phyloP scores from a whole-genome alignment of 2,797 vertebrate species.

The Lophius americanus region DNA sequence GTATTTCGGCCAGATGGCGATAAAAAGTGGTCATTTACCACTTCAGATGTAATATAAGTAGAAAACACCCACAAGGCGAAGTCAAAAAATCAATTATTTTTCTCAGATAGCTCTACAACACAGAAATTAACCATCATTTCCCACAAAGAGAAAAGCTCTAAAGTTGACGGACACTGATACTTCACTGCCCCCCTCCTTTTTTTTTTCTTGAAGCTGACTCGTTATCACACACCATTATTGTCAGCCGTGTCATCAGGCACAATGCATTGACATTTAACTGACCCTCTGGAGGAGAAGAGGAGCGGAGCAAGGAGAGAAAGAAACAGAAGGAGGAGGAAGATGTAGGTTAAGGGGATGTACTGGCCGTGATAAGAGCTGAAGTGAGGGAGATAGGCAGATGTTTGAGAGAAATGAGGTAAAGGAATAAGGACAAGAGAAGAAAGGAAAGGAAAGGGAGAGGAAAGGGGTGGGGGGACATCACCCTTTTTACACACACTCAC shows the following conservation, averaged over 20 bases:
- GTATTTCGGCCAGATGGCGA: background rate
- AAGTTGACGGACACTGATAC: constrained; percentile 49
- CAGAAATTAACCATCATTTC: background rate
- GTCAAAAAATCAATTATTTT: too few species aligned
- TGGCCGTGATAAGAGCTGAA: constrained; percentile 21
- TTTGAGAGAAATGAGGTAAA: constrained; percentile 20
- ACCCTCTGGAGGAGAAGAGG: constrained; percentile 46
- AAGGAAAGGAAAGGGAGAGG: constrained; percentile 17
- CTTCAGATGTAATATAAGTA: too few species aligned
- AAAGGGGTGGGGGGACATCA: constrained; percentile 16
- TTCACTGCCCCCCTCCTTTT: constrained; percentile 36
- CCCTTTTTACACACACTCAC: constrained; percentile 40
- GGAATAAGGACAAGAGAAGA: constrained; percentile 17
- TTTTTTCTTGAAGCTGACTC: constrained; percentile 53
- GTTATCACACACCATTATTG: constrained; percentile 60
- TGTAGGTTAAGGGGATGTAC: constrained; percentile 6
- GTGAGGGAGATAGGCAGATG: constrained; percentile 14
- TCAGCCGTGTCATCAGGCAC: constrained; percentile 57
- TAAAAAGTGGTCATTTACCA: too few species aligned
- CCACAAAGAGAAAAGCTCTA: constrained; percentile 9
- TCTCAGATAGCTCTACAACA: too few species aligned
- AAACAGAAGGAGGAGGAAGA: constrained; percentile 16
- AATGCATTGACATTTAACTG: constrained; percentile 68
- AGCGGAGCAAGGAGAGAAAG: constrained; percentile 9
- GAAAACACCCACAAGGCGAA: too few species aligned